phyloP scores from a whole-genome alignment of 2,113 vertebrate species.

The Cavia aperea region DNA sequence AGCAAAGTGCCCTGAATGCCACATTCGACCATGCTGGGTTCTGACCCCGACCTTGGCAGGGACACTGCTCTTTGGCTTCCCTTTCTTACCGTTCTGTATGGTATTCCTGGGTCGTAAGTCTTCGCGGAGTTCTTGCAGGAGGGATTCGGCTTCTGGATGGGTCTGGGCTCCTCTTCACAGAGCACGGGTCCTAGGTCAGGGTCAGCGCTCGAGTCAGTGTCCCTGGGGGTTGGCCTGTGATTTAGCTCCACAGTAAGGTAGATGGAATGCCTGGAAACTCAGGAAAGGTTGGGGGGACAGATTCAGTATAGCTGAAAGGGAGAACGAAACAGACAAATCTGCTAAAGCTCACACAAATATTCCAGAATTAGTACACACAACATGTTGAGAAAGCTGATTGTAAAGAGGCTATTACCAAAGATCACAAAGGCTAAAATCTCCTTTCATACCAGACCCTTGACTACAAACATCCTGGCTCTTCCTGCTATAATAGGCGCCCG shows the following conservation, averaged over 20 bases:
- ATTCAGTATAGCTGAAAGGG: background rate
- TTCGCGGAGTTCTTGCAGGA: background rate
- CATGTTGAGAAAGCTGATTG: background rate
- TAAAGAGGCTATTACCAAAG: background rate
- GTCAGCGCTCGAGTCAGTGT: fast-evolving
- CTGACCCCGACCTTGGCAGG: fast-evolving
- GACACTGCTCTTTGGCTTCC: background rate
- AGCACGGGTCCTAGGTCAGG: background rate
- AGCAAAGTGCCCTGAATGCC: too few species aligned
- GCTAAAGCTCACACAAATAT: background rate
- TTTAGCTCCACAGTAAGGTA: background rate
- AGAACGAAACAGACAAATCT: background rate
- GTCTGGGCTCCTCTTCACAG: background rate
- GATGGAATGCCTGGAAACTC: background rate
- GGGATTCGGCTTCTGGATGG: background rate
- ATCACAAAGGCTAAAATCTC: background rate
- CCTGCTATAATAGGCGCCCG: background rate
- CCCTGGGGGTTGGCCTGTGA: background rate
- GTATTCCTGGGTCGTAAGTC: background rate
- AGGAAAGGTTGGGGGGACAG: background rate
- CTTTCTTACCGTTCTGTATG: background rate
- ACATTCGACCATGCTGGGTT: background rate
- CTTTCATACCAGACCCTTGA: background rate
- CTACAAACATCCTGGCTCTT: background rate
- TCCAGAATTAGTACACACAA: background rate